Evolutionary conservation across 2,113 vertebrate genomes (phyloP).

Genomic region (Gallinago media): DNA sequence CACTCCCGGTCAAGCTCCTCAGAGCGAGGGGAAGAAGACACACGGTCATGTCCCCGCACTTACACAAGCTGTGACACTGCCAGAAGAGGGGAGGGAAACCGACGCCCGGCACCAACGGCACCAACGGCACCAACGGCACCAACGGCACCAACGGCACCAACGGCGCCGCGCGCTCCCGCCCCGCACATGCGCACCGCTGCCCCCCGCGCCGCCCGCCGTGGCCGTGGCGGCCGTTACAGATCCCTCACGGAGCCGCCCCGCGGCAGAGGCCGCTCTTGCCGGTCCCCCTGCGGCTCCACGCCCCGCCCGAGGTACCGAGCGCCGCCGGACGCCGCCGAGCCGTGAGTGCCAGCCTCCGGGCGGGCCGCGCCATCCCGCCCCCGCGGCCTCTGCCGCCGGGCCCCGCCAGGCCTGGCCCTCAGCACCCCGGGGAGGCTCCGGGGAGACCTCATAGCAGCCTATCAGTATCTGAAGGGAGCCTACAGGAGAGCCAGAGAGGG

Average conservation of each 20-base stretch:
- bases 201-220: too few species aligned
- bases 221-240: background rate
- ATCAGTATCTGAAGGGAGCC: too few species aligned
- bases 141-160: too few species aligned
- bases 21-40: too few species aligned
- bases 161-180: background rate
- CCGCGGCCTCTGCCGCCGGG: background rate
- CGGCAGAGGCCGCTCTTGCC: background rate
- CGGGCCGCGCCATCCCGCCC: background rate
- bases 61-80: background rate
- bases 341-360: slow-evolving; percentile 71
- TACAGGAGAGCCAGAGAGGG: too few species aligned
- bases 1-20: background rate
- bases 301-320: slow-evolving; percentile 75
- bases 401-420: background rate
- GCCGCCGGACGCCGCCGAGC: background rate
- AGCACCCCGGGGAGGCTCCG: background rate
- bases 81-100: too few species aligned
- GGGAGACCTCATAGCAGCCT: too few species aligned
- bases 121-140: background rate
- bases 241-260: too few species aligned
- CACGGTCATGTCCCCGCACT: rapidly evolving
- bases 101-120: background rate
- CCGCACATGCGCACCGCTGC: background rate
- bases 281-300: slow-evolving; percentile 69